phyloP scores from a whole-genome alignment of 2,113 vertebrate genomes.

The Lota lota region DNA sequence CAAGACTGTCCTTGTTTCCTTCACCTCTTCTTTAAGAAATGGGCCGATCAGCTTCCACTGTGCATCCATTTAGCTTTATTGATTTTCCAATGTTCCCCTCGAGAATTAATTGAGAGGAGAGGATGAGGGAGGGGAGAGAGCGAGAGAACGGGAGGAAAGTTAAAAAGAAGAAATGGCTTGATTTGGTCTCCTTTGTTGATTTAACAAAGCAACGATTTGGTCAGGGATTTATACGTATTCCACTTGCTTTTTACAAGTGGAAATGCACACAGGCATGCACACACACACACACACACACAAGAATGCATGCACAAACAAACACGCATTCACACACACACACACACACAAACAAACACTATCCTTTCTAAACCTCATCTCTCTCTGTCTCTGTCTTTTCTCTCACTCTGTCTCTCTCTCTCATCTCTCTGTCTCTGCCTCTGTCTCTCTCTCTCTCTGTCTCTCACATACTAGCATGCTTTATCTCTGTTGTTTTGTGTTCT shows the following conservation, averaged over 20 bases:
- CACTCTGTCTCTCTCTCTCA: too few species aligned
- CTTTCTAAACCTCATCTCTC: too few species aligned
- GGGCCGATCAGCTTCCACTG: constrained; percentile 67
- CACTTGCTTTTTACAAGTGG: too few species aligned
- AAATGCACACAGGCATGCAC: too few species aligned
- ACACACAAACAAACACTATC: too few species aligned
- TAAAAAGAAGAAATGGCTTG: not conserved
- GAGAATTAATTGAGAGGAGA: constrained; percentile 12
- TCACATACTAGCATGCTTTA: constrained; percentile 1
- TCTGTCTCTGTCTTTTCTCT: too few species aligned
- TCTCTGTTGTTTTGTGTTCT: not conserved
- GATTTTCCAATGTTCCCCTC: constrained; percentile 72
- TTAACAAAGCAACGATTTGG: too few species aligned
- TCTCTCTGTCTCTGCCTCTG: too few species aligned
- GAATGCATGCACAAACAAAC: too few species aligned
- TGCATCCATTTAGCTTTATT: constrained; percentile 78
- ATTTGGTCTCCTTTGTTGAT: not conserved
- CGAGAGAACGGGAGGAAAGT: constrained; percentile 37
- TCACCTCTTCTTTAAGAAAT: constrained; percentile 69
- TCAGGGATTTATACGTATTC: too few species aligned
- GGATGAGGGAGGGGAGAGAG: constrained; percentile 38
- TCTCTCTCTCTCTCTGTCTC: constrained; percentile 5
- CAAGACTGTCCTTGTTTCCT: constrained; percentile 55
- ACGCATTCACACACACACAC: too few species aligned
- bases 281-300: too few species aligned